Percentiles rank a stretch among this genome's conserved stretches.
Evolutionary conservation across 2,113 vertebrate species (phyloP).

Genomic region (Rhabdomys dilectus): DNA sequence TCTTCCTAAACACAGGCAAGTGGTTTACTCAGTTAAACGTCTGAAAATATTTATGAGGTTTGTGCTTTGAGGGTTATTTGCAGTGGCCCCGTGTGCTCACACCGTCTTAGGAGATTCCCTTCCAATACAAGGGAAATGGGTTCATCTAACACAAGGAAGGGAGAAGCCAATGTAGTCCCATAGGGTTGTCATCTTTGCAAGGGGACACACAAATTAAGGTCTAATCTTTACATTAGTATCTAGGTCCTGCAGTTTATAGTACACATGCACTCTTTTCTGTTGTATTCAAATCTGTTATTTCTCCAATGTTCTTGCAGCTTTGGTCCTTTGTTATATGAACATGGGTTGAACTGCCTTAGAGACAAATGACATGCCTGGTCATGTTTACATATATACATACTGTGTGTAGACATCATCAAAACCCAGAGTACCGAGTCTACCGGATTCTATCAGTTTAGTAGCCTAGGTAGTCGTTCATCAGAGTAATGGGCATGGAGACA

Average conservation of each 20-base stretch:
- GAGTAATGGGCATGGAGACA: background rate
- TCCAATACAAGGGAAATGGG: background rate
- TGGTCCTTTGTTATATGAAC: background rate
- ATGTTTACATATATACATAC: background rate
- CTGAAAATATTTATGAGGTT: constrained; percentile 26
- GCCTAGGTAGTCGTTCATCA: background rate
- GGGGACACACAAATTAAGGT: constrained; percentile 27
- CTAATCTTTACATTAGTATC: background rate
- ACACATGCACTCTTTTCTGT: background rate
- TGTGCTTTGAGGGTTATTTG: background rate
- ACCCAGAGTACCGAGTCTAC: background rate
- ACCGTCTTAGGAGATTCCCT: background rate
- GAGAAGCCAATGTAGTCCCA: background rate
- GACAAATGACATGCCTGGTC: background rate
- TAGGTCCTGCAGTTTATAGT: background rate
- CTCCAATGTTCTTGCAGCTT: background rate
- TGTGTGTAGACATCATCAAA: background rate
- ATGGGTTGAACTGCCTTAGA: background rate
- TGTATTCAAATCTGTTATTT: background rate
- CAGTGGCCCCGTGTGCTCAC: background rate
- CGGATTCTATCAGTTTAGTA: background rate
- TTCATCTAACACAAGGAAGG: background rate
- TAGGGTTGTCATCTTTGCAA: background rate
- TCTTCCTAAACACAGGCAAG: constrained; percentile 25
- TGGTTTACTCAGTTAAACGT: background rate